Evolutionary conservation across 2,888 invertebrate genomes (phyloP), one percentile per base, ranked within the genome.

Genomic region (Eubasilissa splendida): DNA sequence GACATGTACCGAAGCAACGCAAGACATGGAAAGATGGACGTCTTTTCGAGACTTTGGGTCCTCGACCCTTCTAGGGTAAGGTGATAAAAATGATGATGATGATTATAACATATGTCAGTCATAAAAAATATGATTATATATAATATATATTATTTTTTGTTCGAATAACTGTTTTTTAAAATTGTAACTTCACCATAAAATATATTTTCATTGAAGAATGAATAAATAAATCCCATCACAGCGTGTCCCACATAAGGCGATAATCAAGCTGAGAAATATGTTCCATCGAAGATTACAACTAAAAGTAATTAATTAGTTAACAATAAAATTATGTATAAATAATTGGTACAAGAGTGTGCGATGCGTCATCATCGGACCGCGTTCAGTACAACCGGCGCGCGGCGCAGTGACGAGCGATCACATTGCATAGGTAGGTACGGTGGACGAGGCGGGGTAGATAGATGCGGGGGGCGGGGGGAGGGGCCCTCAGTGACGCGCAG

Each of bases 381-480:
- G 31, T 1, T 11, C 33, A 63, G 11, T 60, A 10, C 60, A 66
- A 33, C 68, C n/a, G 11, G 33, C 33, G n/a, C 11, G 4, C 22
- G 14, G 70, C 10, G 52, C 53, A 22, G 70, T n/a, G 22, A 22
- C n/a, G 76, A 59, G 60, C 50, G 60, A 60, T 80, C 53, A 65
- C 63, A 65, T n/a, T 63, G 71, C 59, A 76, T 60, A 56, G 80
- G 77, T 73, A 76, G 82, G 80, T 82, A 82, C 76, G 75, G 80
- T 82, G 82, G 80, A 79, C 79, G 74, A 65, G 74, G 78, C 63
- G 54, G 14, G 14, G 8, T n/a, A 3, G 68, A 9, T 10, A 22
- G 59, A 58, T 42, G 50, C 10, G 42, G 42, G 33, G n/a, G 59
- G 56, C 22, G 12, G 31, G 12, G 12, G 50, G 22, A 42, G 63